Evolutionary conservation across 2,797 vertebrate genomes (phyloP), one percentile per base, ranked within the genome.

Genomic region (Pipistrellus pipistrellus): DNA sequence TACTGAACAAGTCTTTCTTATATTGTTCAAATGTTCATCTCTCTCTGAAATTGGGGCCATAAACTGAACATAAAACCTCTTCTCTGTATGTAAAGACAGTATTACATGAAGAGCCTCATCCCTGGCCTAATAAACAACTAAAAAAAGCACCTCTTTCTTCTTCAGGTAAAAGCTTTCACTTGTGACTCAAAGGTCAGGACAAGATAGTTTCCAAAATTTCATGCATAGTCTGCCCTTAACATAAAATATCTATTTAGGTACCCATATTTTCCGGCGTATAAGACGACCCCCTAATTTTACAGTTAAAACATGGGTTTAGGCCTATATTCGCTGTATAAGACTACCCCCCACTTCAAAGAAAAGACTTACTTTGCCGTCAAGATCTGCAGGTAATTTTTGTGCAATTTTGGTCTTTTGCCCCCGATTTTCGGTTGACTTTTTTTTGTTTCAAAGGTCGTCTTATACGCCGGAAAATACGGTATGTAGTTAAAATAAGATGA

Each of bases 171-270:
- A 53, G 15, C 76, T 89, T 80, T 73, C 27, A 62, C 27, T 80
- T 64, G 73, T 55, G 44, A 84, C 91, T 89, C 91, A 46, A 89
- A 30, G 30, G 12, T 93, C 21, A 92, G 10, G 21, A 48, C 21
- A 18, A 44, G 44, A 93, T 32, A 59, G 35, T 88, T 88, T 76
- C 82, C 73, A 90, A 90, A 92, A 18, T 82, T 90, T 66, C 27
- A 81, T 23, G 89, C 48, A 72, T 12, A 77, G 18, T 53, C 32
- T 85, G 13, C 18, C 8, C 69, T 51, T 85, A 53, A 41, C 4
- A 72, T 69, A 57, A 85, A 88, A 96, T 72, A 51, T 66, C 77
- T 88, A 27, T 46, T 88, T 90, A 84, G 38, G 38, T 41, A 7
- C 38, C 38, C 38, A 6, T 41, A 41, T 41, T 41, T 41, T 41